phyloP scores from a whole-genome alignment of 2,888 invertebrate species.

The Zaprionus obscuricornis region DNA sequence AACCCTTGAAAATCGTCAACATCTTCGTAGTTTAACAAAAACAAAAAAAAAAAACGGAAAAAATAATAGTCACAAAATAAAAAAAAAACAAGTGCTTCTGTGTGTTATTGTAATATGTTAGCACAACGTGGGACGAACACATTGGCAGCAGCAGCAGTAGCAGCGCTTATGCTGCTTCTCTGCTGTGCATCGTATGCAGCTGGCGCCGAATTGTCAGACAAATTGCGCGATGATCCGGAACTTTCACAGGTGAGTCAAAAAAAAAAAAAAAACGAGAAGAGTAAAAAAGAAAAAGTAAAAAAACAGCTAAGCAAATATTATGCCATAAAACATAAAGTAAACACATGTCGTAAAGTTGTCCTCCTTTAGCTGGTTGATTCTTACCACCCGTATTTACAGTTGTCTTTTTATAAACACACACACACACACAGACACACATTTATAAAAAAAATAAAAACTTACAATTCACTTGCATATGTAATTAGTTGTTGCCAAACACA shows the following conservation, averaged over 20 bases:
- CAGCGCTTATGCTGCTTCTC: constrained; percentile 57
- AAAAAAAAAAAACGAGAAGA: constrained; percentile 8
- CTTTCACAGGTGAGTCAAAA: constrained; percentile 86
- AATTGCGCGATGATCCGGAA: constrained; percentile 87
- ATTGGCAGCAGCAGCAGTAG: constrained; percentile 32
- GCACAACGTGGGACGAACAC: constrained; percentile 35
- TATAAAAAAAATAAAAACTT: not conserved
- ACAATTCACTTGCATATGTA: constrained; percentile 1
- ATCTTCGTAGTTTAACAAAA: constrained; percentile 13
- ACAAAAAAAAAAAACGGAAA: not conserved
- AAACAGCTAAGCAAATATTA: constrained; percentile 18
- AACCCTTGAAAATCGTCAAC: constrained; percentile 43
- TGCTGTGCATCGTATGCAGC: constrained; percentile 50
- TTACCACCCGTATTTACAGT: constrained; percentile 19
- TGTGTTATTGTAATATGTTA: constrained; percentile 43
- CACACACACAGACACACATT: not conserved
- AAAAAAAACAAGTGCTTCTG: constrained; percentile 59
- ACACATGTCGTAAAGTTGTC: constrained; percentile 23
- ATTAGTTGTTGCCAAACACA: constrained; percentile 13
- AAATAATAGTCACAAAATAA: no score
- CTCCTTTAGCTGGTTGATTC: constrained; percentile 41
- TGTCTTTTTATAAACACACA: constrained; percentile 25
- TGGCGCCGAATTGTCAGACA: constrained; percentile 84
- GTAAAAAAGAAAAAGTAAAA: constrained; percentile 1
- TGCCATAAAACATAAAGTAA: constrained; percentile 15